phyloP scores from a whole-genome alignment of 2,797 vertebrate genomes.

The Bryconaethiops microstoma region DNA sequence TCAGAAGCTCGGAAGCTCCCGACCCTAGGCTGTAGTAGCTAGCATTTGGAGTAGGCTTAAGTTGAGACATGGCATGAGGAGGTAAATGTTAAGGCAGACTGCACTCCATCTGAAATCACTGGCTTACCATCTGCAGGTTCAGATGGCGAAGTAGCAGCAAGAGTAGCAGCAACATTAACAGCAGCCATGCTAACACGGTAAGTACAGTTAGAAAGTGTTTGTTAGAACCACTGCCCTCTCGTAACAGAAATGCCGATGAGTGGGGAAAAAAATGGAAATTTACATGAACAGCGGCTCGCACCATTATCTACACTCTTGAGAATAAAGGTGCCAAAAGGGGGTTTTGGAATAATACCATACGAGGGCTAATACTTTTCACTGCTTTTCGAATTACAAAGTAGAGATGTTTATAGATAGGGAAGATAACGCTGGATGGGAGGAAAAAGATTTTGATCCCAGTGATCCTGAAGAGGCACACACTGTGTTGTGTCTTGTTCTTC shows the following conservation, averaged over 20 bases:
- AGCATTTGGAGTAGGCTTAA: background rate
- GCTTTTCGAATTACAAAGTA: background rate
- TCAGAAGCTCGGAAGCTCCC: background rate
- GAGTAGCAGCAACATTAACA: conserved; percentile 80
- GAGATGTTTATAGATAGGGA: background rate
- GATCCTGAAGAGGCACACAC: too few relatives aligned
- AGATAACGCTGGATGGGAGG: too few relatives aligned
- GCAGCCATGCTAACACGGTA: conserved; percentile 80
- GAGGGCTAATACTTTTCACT: background rate
- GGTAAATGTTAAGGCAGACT: conserved; percentile 87
- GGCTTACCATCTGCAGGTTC: conserved; percentile 74
- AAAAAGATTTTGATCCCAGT: too few relatives aligned
- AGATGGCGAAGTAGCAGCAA: conserved; percentile 83
- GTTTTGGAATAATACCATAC: background rate
- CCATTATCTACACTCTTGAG: background rate
- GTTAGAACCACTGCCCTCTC: conserved; percentile 6
- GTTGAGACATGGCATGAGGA: conserved; percentile 70
- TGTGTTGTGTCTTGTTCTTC: too few relatives aligned
- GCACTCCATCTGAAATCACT: conserved; percentile 75
- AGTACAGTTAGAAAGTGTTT: conserved; percentile 55
- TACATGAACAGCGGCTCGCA: background rate
- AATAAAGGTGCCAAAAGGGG: background rate
- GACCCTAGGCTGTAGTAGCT: conserved; percentile 8
- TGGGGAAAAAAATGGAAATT: background rate
- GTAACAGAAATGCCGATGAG: background rate